These are phyloP conservation scores for Zoanthus sansibaricus DNA, from an alignment of 92 coral and sea anemone species.

Conservation along the genomic window DNA sequence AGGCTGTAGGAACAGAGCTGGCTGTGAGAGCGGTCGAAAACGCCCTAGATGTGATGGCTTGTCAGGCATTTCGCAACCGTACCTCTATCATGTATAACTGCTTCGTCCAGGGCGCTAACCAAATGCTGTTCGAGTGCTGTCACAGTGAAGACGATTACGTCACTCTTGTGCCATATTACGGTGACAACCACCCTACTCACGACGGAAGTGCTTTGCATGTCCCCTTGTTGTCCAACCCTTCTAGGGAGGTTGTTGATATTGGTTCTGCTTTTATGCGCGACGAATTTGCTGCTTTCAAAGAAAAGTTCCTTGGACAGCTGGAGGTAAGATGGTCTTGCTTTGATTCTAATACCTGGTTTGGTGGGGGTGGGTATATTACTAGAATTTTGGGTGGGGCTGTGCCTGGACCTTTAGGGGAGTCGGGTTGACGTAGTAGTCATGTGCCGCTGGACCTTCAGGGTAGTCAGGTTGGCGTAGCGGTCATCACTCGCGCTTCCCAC, in stretches of 20 bases:
- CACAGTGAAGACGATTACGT: slow-evolving; percentile 85
- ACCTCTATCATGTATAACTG: slow-evolving; percentile 89
- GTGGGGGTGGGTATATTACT: not conserved
- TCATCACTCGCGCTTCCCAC: too few species aligned
- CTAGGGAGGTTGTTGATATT: slow-evolving; percentile 45
- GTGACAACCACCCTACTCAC: slow-evolving; percentile 87
- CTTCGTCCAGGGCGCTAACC: slow-evolving; percentile 92
- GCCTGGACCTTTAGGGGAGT: too few species aligned
- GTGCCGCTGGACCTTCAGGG: too few species aligned
- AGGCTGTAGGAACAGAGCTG: slow-evolving; percentile 91
- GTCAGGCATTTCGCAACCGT: slow-evolving; percentile 70
- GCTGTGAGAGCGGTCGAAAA: slow-evolving; percentile 89
- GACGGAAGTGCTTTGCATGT: slow-evolving; percentile 86
- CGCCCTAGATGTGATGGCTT: slow-evolving; percentile 74
- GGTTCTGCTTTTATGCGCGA: slow-evolving; percentile 59
- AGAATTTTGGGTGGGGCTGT: too few species aligned
- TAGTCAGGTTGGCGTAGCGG: too few species aligned
- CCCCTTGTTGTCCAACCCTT: slow-evolving; percentile 78
- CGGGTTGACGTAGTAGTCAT: too few species aligned
- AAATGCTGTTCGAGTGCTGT: slow-evolving; percentile 85
- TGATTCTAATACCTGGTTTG: not conserved
- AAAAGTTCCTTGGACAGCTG: slow-evolving; percentile 86
- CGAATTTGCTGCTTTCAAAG: slow-evolving; percentile 77
- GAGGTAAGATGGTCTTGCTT: slow-evolving; percentile 17
- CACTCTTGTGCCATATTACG: slow-evolving; percentile 87